Conservation (phyloP, 2,797 vertebrate genomes). For the Odontamblyopus lacepedii region DNA sequence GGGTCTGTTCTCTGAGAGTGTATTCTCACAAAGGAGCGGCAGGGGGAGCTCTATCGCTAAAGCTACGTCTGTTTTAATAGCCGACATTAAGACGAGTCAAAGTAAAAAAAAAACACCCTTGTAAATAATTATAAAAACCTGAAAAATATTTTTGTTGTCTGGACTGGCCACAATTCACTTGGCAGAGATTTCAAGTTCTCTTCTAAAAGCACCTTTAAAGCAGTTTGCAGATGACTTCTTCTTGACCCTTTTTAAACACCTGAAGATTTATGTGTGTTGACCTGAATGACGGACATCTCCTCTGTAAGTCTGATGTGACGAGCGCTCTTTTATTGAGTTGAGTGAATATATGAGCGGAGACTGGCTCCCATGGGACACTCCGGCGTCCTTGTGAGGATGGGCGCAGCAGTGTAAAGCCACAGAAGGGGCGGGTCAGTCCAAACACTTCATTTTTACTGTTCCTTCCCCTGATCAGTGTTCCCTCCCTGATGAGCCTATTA, state of each 20-base stretch:
- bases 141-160: too few species aligned
- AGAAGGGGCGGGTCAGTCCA: constrained; percentile 41
- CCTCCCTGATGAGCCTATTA: constrained; percentile 77
- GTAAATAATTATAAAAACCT: too few species aligned
- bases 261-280: background rate
- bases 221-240: background rate
- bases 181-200: too few species aligned
- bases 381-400: constrained; percentile 41
- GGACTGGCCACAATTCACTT: background rate
- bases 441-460: constrained; percentile 38
- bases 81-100: background rate
- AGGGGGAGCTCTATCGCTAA: too few species aligned
- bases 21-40: too few species aligned
- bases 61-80: too few species aligned
- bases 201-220: background rate
- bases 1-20: too few species aligned
- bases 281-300: background rate
- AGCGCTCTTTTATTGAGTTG: constrained; percentile 4
- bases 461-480: constrained; percentile 55
- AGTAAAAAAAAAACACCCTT: background rate
- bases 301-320: constrained; percentile 8
- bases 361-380: constrained; percentile 22
- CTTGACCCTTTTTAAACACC: background rate
- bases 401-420: constrained; percentile 20
- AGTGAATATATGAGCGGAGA: constrained; percentile 22